Conservation (phyloP, 2,888 invertebrate species). For the Aplocera efformata region DNA sequence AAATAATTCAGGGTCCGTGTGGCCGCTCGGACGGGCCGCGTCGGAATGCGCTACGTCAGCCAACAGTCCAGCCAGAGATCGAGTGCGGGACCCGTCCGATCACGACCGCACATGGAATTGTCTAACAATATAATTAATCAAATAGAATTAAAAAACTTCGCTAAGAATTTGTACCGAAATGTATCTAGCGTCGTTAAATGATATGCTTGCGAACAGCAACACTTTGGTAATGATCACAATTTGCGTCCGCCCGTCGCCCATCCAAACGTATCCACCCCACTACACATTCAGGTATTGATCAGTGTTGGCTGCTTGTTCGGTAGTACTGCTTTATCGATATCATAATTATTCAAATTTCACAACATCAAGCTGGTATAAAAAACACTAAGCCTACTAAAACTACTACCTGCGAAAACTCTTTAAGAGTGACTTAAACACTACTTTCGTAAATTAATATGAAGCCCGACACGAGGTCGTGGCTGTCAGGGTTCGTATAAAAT, state of each 20-base stretch:
- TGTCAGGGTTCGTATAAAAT: slow-evolving; percentile 73
- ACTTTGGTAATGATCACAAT: slow-evolving; percentile 71
- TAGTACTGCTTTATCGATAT: slow-evolving; percentile 67
- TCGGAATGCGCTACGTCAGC: slow-evolving; percentile 37
- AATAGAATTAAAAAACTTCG: slow-evolving; percentile 71
- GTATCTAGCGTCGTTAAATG: slow-evolving; percentile 75
- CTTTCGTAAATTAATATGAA: slow-evolving; percentile 72
- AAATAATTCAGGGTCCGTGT: slow-evolving; percentile 67
- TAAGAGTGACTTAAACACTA: slow-evolving; percentile 77
- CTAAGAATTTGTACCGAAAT: slow-evolving; percentile 75
- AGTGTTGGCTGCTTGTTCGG: slow-evolving; percentile 67
- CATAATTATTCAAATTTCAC: slow-evolving; percentile 77
- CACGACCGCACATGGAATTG: slow-evolving; percentile 64
- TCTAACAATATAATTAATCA: slow-evolving; percentile 73
- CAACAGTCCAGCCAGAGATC: slow-evolving; percentile 46
- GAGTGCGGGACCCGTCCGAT: slow-evolving; percentile 41
- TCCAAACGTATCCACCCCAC: slow-evolving; percentile 53
- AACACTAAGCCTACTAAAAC: slow-evolving; percentile 80
- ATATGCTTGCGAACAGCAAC: slow-evolving; percentile 77
- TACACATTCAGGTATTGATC: slow-evolving; percentile 72
- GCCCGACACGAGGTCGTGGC: slow-evolving; percentile 45
- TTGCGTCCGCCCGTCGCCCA: slow-evolving; percentile 51
- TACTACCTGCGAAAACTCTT: slow-evolving; percentile 80
- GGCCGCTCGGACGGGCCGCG: slow-evolving; percentile 50
- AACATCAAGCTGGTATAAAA: slow-evolving; percentile 82